Conservation (phyloP, 1,140 invertebrate genomes). For the Triops cancriformis region DNA sequence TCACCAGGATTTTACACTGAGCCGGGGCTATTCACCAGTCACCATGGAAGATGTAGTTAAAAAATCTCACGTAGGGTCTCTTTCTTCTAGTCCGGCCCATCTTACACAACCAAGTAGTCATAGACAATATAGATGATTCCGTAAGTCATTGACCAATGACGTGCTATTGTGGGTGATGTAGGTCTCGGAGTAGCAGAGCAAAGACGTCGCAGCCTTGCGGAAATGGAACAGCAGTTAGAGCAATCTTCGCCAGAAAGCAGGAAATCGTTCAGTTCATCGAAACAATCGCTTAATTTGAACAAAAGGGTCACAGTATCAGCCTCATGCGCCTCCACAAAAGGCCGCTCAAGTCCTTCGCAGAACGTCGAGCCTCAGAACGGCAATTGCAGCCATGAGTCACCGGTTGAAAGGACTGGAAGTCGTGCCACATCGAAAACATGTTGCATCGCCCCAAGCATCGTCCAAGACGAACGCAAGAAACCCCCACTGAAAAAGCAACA, state of each 20-base stretch:
- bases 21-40: conserved; percentile 66
- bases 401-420: background rate
- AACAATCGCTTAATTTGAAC: background rate
- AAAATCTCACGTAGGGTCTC: conserved; percentile 42
- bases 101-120: background rate
- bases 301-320: background rate
- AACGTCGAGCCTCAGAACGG: background rate
- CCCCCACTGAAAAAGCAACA: background rate
- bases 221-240: conserved; percentile 1
- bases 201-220: background rate
- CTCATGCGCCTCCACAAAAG: background rate
- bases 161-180: background rate
- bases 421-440: background rate
- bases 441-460: background rate
- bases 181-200: background rate
- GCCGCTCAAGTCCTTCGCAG: background rate
- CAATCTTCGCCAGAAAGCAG: background rate
- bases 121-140: background rate
- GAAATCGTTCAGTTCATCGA: background rate
- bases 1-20: background rate
- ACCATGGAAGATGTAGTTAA: conserved; percentile 72
- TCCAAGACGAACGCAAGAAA: background rate
- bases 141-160: background rate
- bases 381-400: background rate
- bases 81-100: background rate